phyloP scores from a whole-genome alignment of 2,888 invertebrate species.

The Tipula lateralis region DNA sequence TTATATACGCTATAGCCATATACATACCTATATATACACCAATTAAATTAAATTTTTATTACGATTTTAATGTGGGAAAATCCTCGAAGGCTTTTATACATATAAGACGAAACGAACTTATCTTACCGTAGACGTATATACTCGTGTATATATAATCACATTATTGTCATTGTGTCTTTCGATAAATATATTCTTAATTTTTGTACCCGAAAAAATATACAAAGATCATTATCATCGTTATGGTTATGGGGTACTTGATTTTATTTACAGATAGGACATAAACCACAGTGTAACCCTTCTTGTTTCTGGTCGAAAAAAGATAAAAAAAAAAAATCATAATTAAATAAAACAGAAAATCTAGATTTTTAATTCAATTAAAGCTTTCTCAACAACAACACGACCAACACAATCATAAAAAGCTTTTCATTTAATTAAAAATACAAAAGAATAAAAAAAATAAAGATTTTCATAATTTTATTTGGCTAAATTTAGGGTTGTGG shows the following conservation, averaged over 20 bases:
- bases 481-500: background rate
- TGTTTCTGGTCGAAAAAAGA: background rate
- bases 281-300: background rate
- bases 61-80: background rate
- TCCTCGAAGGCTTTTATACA: background rate
- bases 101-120: background rate
- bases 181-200: background rate
- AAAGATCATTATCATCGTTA: background rate
- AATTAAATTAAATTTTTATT: background rate
- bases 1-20: too few species aligned
- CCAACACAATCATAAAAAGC: background rate
- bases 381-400: background rate
- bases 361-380: slow-evolving; percentile 3
- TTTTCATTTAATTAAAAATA: background rate
- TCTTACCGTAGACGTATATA: too few species aligned
- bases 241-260: background rate
- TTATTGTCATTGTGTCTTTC: background rate
- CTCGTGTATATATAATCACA: too few species aligned
- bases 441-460: background rate
- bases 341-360: background rate
- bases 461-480: background rate
- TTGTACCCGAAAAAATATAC: too few species aligned
- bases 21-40: background rate
- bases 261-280: background rate
- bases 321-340: background rate